Evolutionary conservation across 1,140 invertebrate genomes (phyloP), one percentile per base, ranked within the genome.

Genomic region (Leptoteleia sp.): DNA sequence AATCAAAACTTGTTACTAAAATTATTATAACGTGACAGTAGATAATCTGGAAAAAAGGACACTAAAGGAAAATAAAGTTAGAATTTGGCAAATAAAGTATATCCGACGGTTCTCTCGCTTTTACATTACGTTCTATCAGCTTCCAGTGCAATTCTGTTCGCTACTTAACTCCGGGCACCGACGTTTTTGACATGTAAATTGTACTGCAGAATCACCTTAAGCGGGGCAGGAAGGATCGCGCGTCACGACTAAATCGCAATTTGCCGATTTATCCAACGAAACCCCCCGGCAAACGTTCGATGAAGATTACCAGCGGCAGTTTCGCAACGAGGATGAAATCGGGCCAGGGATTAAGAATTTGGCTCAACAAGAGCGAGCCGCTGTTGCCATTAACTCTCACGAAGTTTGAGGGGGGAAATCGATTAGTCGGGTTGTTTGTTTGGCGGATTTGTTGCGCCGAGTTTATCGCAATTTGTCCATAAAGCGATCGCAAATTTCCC

Each of bases 341-440:
- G 13, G 38, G 31, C 17, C 15, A 8, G 4, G 52, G 35, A 55
- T 55, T 55, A 55, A 55, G 37, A 55, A 59, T 59, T 59, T 19
- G 54, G 27, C 9, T 3, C 54, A 12, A 43, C 52, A 29, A 16
- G 42, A 29, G 25, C 54, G 19, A 43, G 13, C 9, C 31, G 19
- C 19, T 15, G 9, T 22, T 54, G 31, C 4, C 9, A 48, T 48
- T 9, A 17, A 48, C 17, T 55, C 37, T 5, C 4, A 2, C 33
- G 17, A 37, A 54, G 52, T 42, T 12, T 0, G 12, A 11, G n/a
- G n/a, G 15, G 5, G 15, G 42, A 55, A 40, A 55, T 55, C 52
- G 52, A 55, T 55, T 40, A 55, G 29, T 29, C n/a, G 43, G 38
- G 5, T 3, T 4, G 19, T 4, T 12, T 19, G 19, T 19, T 45